These are phyloP conservation scores for Brachionus rubens DNA, from an alignment of 1,140 invertebrate species.

Conservation along the genomic window DNA sequence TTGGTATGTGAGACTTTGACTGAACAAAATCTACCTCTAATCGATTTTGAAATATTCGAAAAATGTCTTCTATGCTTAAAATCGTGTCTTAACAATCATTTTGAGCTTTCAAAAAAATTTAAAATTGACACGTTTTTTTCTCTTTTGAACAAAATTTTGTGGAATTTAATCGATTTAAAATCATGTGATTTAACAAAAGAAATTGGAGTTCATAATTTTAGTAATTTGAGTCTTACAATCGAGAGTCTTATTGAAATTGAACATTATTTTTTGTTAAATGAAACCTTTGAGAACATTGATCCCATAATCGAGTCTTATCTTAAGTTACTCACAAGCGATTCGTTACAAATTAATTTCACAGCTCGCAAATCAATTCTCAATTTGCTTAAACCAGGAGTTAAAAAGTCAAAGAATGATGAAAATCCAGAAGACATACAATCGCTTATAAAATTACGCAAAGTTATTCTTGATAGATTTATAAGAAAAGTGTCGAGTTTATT, in stretches of 20 bases:
- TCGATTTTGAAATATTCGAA: constrained; percentile 43
- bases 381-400: not conserved
- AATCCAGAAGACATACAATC: not conserved
- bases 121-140: not conserved
- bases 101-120: not conserved
- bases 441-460: not conserved
- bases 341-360: not conserved
- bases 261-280: not conserved
- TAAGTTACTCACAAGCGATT: not conserved
- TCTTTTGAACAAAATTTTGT: not conserved
- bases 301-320: constrained; percentile 21
- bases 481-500: not conserved
- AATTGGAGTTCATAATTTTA: not conserved
- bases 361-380: not conserved
- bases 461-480: not conserved
- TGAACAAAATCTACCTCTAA: not conserved
- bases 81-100: not conserved
- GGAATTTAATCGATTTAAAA: not conserved
- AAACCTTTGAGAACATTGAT: not conserved
- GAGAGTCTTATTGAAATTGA: constrained; percentile 15
- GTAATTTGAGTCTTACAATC: constrained; percentile 3
- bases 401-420: not conserved
- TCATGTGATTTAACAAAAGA: not conserved
- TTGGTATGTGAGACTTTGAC: not conserved
- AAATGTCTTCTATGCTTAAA: constrained; percentile 24